Evolutionary conservation across 2,113 vertebrate species (phyloP).

Genomic region (Forbesichthys agassizii): DNA sequence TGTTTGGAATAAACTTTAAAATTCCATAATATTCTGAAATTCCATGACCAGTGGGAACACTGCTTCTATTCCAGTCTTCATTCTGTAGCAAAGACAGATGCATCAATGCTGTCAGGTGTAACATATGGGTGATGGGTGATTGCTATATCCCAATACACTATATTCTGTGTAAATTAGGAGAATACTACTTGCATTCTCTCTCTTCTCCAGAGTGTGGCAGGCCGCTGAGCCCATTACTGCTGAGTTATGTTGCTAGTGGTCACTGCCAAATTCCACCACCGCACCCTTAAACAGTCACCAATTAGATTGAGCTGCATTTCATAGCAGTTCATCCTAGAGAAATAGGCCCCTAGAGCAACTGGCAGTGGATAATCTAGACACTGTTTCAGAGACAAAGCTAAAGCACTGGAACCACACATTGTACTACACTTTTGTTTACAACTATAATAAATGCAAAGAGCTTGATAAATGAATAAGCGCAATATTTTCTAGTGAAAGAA

Average conservation of each 20-base stretch:
- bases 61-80: neutral
- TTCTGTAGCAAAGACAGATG: slow-evolving; percentile 1
- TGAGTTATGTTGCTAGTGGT: slow-evolving; percentile 37
- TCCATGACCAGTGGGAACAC: too few relatives aligned
- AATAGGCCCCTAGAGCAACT: neutral
- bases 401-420: too few relatives aligned
- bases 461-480: too few relatives aligned
- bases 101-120: too few relatives aligned
- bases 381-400: too few relatives aligned
- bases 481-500: too few relatives aligned
- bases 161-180: neutral
- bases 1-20: too few relatives aligned
- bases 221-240: slow-evolving; percentile 15
- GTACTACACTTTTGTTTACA: too few relatives aligned
- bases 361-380: neutral
- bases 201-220: slow-evolving; percentile 19
- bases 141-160: too few relatives aligned
- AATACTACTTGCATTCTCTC: slow-evolving; percentile 25
- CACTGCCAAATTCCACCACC: slow-evolving; percentile 35
- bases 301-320: slow-evolving; percentile 8
- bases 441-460: too few relatives aligned
- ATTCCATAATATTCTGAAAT: too few relatives aligned
- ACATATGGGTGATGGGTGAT: too few relatives aligned
- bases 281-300: neutral
- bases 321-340: slow-evolving; percentile 18